Percentiles rank a stretch among this genome's conserved stretches.
Evolutionary conservation across 2,797 vertebrate species (phyloP).

Genomic region (Rhadinocentrus ornatus): DNA sequence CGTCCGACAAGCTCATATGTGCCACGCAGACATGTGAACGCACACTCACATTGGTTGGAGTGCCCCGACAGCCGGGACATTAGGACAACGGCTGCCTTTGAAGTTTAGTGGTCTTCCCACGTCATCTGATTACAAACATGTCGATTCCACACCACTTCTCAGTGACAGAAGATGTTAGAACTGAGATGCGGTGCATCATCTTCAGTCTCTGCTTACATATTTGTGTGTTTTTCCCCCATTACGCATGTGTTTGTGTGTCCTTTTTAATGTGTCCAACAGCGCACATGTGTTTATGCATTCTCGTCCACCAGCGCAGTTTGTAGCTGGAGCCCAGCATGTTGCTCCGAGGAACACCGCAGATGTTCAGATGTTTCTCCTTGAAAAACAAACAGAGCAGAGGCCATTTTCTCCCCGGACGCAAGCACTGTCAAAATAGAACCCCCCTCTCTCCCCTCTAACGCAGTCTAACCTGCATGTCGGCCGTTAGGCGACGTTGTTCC

Average conservation of each 20-base stretch:
- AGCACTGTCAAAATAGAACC: slow-evolving; percentile 76
- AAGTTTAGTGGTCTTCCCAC: slow-evolving; percentile 43
- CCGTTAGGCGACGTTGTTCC: neutral
- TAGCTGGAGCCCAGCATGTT: slow-evolving; percentile 72
- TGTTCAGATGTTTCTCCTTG: slow-evolving; percentile 78
- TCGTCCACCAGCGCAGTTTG: slow-evolving; percentile 60
- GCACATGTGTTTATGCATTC: slow-evolving; percentile 69
- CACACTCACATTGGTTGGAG: neutral
- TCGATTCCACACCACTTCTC: slow-evolving; percentile 1
- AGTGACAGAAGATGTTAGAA: neutral
- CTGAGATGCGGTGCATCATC: slow-evolving; percentile 9
- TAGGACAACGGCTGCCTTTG: slow-evolving; percentile 47
- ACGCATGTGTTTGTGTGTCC: slow-evolving; percentile 1
- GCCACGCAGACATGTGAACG: slow-evolving; percentile 5
- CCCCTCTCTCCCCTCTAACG: slow-evolving; percentile 7
- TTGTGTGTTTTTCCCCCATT: neutral
- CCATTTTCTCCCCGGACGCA: slow-evolving; percentile 60
- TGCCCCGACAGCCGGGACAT: slow-evolving; percentile 16
- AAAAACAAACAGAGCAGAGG: slow-evolving; percentile 78
- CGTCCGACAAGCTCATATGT: slow-evolving; percentile 9
- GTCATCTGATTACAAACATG: slow-evolving; percentile 24
- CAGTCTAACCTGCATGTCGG: slow-evolving; percentile 20
- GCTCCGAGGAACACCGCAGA: slow-evolving; percentile 71
- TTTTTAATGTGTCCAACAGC: slow-evolving; percentile 38
- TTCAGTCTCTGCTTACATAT: neutral